Evolutionary conservation across 2,113 vertebrate genomes (phyloP).

Genomic region (Canis aureus): DNA sequence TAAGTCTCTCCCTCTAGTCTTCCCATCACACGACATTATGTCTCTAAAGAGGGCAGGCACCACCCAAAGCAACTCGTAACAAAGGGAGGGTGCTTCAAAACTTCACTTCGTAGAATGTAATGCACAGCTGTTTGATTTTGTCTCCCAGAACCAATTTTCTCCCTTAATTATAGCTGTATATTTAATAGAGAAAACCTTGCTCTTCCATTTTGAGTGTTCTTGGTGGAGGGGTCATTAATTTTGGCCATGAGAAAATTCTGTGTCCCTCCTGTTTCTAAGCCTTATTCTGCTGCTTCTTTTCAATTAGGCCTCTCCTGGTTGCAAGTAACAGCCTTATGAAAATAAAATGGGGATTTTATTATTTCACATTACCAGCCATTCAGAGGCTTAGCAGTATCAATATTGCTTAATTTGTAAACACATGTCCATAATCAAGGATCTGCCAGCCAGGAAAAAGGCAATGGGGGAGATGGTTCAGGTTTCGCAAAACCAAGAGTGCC

Average conservation of each 20-base stretch:
- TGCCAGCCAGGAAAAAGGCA: rapidly evolving
- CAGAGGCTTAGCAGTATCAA: background rate
- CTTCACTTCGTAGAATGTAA: background rate
- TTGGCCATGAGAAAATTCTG: too few species aligned
- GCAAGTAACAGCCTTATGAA: background rate
- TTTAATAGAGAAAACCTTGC: background rate
- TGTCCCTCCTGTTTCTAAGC: background rate
- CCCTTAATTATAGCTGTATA: conserved; percentile 34
- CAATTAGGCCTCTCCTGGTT: background rate
- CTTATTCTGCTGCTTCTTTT: background rate
- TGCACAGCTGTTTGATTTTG: background rate
- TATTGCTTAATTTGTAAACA: background rate
- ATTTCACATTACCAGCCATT: background rate
- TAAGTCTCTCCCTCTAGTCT: background rate
- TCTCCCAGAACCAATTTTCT: conserved; percentile 36
- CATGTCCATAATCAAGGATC: background rate
- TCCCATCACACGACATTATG: too few species aligned
- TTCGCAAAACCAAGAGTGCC: background rate
- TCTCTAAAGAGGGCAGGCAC: background rate
- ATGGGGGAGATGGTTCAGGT: background rate
- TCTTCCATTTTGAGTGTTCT: background rate
- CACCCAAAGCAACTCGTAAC: background rate
- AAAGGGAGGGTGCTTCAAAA: background rate
- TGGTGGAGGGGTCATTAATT: background rate
- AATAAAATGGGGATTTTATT: background rate